Base-by-base conservation (phyloP, 1,140 invertebrate genomes). In the Procambarus clarkii region DNA sequence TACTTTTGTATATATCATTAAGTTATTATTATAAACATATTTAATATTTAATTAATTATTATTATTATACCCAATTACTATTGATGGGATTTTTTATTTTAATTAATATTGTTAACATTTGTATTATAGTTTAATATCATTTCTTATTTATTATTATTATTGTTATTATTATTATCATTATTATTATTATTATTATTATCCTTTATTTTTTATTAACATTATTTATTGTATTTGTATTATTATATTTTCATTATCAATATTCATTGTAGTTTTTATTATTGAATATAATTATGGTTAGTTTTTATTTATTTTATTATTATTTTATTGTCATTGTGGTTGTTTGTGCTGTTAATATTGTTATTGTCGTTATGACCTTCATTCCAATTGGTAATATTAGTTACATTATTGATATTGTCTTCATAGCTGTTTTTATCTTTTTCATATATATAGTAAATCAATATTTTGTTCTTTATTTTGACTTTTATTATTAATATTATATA, bases 291-390 rank as follows among this genome's bases (percentile, higher is more conserved):
- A n/a, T n/a, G n/a, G n/a, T n/a, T n/a, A n/a, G n/a, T n/a, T 44
- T n/a, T 78, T 44, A 78, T 44, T 78, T 44, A 2, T 18, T 3
- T 78, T 18, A 78, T 44, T 78, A 44, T 78, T 77, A 77, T 77
- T 77, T 78, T 78, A 78, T 78, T 78, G 44, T 78, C 44, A 78
- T 78, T 78, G 44, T 78, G 7, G 45, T 45, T 45, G 45, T 45
- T 44, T 8, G 5, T 78, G 3, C 21, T 45, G 45, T 45, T 78
- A 78, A 50, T 50, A 50, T 80, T 80, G 21, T 80, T 21, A 80
- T 50, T 48, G 50, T 50, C 24, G 50, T 48, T 50, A 80, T 48
- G 15, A 80, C 44, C 2, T 45, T 80, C 11, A 24, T 74, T 74
- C 1, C 2, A 8, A 74, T 74, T 74, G 5, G 2, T 24, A 24